Evolutionary conservation across 1,140 invertebrate genomes (phyloP).

Genomic region (Heterodera schachtii): DNA sequence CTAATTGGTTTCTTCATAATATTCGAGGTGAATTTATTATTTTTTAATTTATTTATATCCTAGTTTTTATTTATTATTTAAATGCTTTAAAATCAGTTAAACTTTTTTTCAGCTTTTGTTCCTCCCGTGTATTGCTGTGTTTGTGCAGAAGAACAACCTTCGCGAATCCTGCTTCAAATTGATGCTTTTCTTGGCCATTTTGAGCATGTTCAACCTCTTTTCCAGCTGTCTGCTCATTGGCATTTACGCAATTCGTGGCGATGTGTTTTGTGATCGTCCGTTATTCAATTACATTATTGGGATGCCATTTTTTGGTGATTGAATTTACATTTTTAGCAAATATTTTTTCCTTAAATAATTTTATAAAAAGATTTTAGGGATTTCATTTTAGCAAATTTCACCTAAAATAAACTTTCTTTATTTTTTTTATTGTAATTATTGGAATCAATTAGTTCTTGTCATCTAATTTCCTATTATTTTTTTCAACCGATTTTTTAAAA

Average conservation of each 20-base stretch:
- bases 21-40: constrained; percentile 22
- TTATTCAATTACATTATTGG: constrained; percentile 29
- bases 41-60: neutral
- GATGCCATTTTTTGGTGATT: constrained; percentile 8
- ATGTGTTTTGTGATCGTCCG: constrained; percentile 39
- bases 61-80: too few species aligned
- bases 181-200: constrained; percentile 33
- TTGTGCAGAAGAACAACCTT: constrained; percentile 11
- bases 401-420: too few species aligned
- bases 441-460: too few species aligned
- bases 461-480: too few species aligned
- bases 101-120: constrained; percentile 37
- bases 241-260: constrained; percentile 30
- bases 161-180: constrained; percentile 35
- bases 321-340: too few species aligned
- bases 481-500: too few species aligned
- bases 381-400: too few species aligned
- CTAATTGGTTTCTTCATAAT: constrained; percentile 2
- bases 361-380: too few species aligned
- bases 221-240: constrained; percentile 31
- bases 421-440: too few species aligned
- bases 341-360: too few species aligned
- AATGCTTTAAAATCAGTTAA: too few species aligned
- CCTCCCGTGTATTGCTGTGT: constrained; percentile 26
- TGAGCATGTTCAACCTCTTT: constrained; percentile 21